Evolutionary conservation across 2,888 invertebrate genomes (phyloP), one percentile per base, ranked within the genome.

Genomic region (Acanthosoma haemorrhoidale): DNA sequence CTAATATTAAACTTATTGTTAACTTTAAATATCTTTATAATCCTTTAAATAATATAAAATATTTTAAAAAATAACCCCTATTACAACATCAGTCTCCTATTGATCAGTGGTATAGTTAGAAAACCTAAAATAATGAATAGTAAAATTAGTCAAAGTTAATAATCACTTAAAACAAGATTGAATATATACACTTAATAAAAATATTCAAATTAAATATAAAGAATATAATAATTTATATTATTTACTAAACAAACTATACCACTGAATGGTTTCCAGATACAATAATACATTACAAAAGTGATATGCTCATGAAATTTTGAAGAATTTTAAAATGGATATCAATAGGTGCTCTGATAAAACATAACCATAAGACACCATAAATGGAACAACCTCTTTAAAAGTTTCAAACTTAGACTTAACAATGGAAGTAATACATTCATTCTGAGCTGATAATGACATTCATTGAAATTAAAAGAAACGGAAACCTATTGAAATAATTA

Each of bases 31-130:
- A 31, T 61, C 18, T 2, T 18, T 60, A 34, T 32, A 15, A 60
- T 21, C 6, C 29, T 31, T 31, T 15, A 58, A 21, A 16, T 58
- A 61, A 18, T 21, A 61, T 36, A 61, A 36, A 4, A 38, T 61
- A 61, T 36, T 15, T 15, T 41, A 32, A 36, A 18, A 36, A 61
- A 21, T 21, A 61, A 36, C 18, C 18, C 36, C 51, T 51, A 51
- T 51, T 51, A 25, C 25, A 51, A 51, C 29, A 25, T 61, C 61
- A 61, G 61, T 61, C 61, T 61, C 36, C 36, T 21, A 61, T 36
- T 36, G 25, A 36, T 61, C 36, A 61, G 61, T 61, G 61, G 61
- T 61, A 61, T 61, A 25, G 34, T 38, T 32, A 36, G 61, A 59
- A 34, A 59, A 21, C 5, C 1, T 36, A 61, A 9, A 21, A 21